Evolutionary conservation across 2,888 invertebrate species (phyloP), one percentile per base, ranked within the genome.

Genomic region (Drosophila anomelani): DNA sequence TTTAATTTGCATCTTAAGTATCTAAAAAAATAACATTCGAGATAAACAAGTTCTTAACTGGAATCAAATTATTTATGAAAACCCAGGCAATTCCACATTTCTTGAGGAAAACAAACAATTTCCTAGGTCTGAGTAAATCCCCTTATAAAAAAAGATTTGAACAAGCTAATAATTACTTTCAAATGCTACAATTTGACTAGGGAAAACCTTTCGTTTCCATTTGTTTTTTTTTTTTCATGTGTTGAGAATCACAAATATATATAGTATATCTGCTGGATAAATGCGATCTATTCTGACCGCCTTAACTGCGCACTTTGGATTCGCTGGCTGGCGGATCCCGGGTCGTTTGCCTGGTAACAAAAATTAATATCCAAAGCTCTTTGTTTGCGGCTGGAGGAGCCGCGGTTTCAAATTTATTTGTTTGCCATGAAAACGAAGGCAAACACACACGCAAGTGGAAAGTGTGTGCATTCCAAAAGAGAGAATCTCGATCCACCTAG

Each of bases 341-440:
- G 39, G 20, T 39, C 69, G 38, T 47, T 68, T 55, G 44, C 55
- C 71, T 70, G 71, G 58, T 36, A 41, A 68, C 67, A 58, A 71
- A 47, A 71, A 36, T 57, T 36, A 68, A 68, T 66, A 68, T 58
- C 58, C 3, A 49, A 34, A 68, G 72, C 49, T 72, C 76, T 75
- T 72, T 73, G 72, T 75, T 75, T 75, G 68, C 72, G 41, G 29
- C 41, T 41, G 49, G 43, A 43, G 56, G 71, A 51, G 55, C 70
- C 49, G 43, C 51, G 49, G 70, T 66, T 46, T 68, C 76, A 43
- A 54, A 75, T 67, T 67, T 75, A 58, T 73, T 75, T 73, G 47
- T 49, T 73, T 58, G 76, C 68, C 72, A 67, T 58, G 69, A 72
- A 72, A 75, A 66, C 57, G 51, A 32, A 57, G 56, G 76, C 76